A percentile compares a stretch with the other conserved stretches of the same genome.
Evolutionary conservation across 2,113 vertebrate species (phyloP).

Genomic region (Tapirus terrestris): DNA sequence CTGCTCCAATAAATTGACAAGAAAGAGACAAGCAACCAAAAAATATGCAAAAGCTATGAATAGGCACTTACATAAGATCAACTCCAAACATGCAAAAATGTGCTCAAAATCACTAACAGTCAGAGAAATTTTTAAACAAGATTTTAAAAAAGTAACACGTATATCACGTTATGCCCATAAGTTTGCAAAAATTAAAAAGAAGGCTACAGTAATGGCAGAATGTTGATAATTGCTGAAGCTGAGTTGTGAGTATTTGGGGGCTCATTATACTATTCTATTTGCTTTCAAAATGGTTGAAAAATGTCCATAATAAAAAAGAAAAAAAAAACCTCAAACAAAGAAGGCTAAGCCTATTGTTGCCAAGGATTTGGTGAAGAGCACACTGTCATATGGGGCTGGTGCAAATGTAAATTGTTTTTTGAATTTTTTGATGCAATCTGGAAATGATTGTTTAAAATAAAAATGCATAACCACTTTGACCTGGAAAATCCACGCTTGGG

Average conservation of each 20-base stretch:
- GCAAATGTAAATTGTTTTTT: not conserved
- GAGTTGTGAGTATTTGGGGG: not conserved
- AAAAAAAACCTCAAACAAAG: not conserved
- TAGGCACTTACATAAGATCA: conserved; percentile 11
- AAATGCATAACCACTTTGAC: not conserved
- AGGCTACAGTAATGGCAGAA: not conserved
- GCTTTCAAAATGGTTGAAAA: conserved; percentile 32
- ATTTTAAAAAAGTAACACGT: conserved; percentile 26
- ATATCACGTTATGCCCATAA: conserved; percentile 43
- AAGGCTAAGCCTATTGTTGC: not conserved
- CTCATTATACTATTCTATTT: not conserved
- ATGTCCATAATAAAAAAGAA: not conserved
- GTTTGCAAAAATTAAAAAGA: conserved; percentile 50
- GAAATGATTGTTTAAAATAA: not conserved
- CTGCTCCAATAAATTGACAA: not conserved
- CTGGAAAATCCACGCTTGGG: not conserved
- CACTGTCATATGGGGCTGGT: not conserved
- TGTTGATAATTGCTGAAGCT: not conserved
- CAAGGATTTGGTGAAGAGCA: not conserved
- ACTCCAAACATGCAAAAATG: conserved; percentile 19
- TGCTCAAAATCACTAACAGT: conserved; percentile 38
- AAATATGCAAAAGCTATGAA: conserved; percentile 40
- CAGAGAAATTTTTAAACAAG: conserved; percentile 48
- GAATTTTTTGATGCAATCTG: not conserved
- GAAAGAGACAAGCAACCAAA: conserved; percentile 27